These are phyloP conservation scores for Ptiloglossa arizonensis DNA, from an alignment of 1,140 invertebrate species.

Conservation along the genomic window DNA sequence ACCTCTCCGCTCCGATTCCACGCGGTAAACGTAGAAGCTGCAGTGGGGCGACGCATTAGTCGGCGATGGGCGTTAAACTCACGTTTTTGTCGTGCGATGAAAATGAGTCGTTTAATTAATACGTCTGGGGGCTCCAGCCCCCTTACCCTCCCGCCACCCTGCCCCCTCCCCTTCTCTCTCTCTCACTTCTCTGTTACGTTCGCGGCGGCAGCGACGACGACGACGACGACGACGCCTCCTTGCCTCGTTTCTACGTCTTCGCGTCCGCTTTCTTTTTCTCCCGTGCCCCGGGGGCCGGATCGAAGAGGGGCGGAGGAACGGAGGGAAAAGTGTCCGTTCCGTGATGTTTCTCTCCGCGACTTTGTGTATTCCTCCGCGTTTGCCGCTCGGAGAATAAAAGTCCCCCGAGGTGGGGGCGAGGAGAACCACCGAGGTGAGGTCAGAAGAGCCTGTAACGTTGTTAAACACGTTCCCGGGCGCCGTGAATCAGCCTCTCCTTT, in stretches of 20 bases:
- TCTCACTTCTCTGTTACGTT: neutral
- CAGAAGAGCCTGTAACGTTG: constrained; percentile 18
- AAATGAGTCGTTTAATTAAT: constrained; percentile 83
- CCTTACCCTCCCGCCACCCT: neutral
- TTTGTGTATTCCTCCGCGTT: neutral
- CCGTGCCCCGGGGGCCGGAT: neutral
- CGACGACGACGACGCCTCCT: neutral
- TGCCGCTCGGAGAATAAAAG: neutral
- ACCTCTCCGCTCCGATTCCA: constrained; percentile 15
- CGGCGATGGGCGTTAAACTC: constrained; percentile 80
- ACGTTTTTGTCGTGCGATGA: constrained; percentile 79
- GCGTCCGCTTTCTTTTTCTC: neutral
- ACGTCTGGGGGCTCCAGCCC: constrained; percentile 70
- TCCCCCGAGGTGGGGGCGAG: neutral
- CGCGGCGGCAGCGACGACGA: too few species aligned
- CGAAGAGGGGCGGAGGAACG: neutral
- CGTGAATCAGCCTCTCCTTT: neutral
- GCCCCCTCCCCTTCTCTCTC: neutral
- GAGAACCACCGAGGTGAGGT: neutral
- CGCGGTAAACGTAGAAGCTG: constrained; percentile 37
- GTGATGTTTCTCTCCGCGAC: neutral
- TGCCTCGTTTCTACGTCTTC: neutral
- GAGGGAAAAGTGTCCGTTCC: constrained; percentile 11
- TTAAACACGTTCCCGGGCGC: constrained; percentile 17
- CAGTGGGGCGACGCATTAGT: constrained; percentile 74